Evolutionary conservation across 2,797 vertebrate species (phyloP), one percentile per base, ranked within the genome.

Genomic region (Neostethus bicornis): DNA sequence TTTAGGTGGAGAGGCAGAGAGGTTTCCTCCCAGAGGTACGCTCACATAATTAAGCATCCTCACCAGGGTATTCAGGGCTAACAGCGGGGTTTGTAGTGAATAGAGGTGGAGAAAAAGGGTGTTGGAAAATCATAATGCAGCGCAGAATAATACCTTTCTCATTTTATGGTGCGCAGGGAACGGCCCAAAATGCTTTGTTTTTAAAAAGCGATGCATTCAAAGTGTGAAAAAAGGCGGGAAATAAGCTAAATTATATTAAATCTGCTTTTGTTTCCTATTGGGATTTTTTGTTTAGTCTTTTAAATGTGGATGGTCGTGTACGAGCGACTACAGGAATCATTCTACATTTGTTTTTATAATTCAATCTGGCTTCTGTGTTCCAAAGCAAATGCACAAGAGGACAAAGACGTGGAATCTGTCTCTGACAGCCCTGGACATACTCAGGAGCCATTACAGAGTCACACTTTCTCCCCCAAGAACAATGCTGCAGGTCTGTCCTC

Each of bases 361-460:
- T 80, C 89, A 96, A 85, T 87, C 87, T 89, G 81, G 89, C 83
- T 81, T 88, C 83, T 90, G 93, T 90, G 91, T 92, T 83, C 74
- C 90, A 90, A 93, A 93, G 87, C 90, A 83, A 86, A 91, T 79
- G 87, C 92, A 91, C 93, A 92, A 85, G 91, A 94, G 90, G 92
- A 95, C 89, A 92, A 89, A 88, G 92, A 81, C 57, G 89, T 91
- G 81, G 70, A 91, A 81, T 90, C 86, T 46, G 88, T 86, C 69
- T 90, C 90, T 87, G 91, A 93, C 74, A 82, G 90, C 78, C 89
- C 90, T 83, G 89, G 93, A 86, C 81, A 69, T 80, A 79, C 84
- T 93, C 92, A 80, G 83, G 92, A 94, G 87, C 88, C 92, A 85
- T 93, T 93, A 90, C 92, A 92, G 87, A 91, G 84, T 81, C 91